phyloP scores from a whole-genome alignment of 2,888 invertebrate genomes.

The Cheilosia soror region DNA sequence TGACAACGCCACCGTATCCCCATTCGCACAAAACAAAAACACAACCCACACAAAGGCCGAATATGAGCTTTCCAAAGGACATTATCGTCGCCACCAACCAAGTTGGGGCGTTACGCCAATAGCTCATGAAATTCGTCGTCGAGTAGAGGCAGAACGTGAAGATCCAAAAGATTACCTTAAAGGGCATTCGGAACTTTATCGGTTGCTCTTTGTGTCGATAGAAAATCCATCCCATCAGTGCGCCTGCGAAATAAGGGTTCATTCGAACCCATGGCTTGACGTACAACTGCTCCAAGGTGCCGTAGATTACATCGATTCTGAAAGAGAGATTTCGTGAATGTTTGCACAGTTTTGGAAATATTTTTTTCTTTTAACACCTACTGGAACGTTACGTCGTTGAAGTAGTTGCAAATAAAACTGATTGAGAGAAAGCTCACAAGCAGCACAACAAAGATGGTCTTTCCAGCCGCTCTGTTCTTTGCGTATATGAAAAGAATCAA shows the following conservation, averaged over 20 bases:
- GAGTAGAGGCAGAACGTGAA: constrained; percentile 76
- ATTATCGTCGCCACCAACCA: constrained; percentile 79
- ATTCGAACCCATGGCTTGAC: constrained; percentile 80
- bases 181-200: constrained; percentile 50
- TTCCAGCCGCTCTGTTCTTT: constrained; percentile 77
- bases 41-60: constrained; percentile 78
- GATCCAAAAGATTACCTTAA: constrained; percentile 78
- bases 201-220: constrained; percentile 56
- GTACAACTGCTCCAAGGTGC: constrained; percentile 79
- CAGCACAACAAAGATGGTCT: constrained; percentile 76
- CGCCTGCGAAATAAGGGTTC: constrained; percentile 80
- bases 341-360: not conserved
- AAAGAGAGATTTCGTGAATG: not conserved
- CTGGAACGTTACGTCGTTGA: constrained; percentile 79
- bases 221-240: constrained; percentile 79
- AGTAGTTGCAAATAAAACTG: constrained; percentile 78
- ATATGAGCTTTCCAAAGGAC: constrained; percentile 80
- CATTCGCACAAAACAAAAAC: constrained; percentile 78
- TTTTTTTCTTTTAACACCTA: constrained; percentile 76
- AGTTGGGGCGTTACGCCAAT: constrained; percentile 79
- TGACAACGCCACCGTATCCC: constrained; percentile 78
- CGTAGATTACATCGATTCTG: constrained; percentile 79
- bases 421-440: constrained; percentile 75
- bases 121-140: constrained; percentile 79
- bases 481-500: constrained; percentile 78